Conservation (phyloP, 2,888 invertebrate genomes). For the Pyrochroa serraticornis region DNA sequence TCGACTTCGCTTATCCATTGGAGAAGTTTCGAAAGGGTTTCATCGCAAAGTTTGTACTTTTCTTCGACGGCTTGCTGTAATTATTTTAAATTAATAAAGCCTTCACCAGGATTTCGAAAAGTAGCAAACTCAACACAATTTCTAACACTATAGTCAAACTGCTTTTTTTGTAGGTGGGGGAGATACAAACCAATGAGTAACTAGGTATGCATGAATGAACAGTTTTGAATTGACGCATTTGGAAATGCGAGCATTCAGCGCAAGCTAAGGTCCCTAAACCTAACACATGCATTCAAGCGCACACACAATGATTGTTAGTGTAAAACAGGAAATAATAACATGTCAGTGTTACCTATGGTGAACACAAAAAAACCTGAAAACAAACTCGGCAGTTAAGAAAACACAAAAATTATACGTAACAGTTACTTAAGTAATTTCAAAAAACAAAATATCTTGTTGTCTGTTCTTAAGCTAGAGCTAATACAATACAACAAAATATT, state of each 20-base stretch:
- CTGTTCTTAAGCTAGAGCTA: too few species aligned
- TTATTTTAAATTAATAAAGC: constrained; percentile 20
- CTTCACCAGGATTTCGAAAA: not conserved
- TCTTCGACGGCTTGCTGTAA: constrained; percentile 94
- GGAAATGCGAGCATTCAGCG: constrained; percentile 26
- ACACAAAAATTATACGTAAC: constrained; percentile 12
- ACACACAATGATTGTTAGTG: constrained; percentile 52
- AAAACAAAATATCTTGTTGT: too few species aligned
- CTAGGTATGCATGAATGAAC: not conserved
- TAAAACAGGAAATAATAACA: constrained; percentile 42
- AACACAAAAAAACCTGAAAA: constrained; percentile 42
- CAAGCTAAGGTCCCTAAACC: constrained; percentile 52
- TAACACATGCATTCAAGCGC: constrained; percentile 58
- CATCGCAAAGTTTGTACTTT: constrained; percentile 90
- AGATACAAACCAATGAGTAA: not conserved
- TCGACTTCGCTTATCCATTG: constrained; percentile 89
- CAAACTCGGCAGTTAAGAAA: constrained; percentile 31
- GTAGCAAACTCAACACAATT: not conserved
- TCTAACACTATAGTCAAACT: not conserved
- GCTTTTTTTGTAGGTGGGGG: not conserved
- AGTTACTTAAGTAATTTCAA: constrained; percentile 1
- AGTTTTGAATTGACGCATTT: not conserved
- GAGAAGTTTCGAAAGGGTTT: constrained; percentile 80
- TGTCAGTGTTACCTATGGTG: constrained; percentile 45
- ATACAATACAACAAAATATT: not conserved